Evolutionary conservation across 1,140 invertebrate genomes (phyloP).

Genomic region (Asobara japonica): DNA sequence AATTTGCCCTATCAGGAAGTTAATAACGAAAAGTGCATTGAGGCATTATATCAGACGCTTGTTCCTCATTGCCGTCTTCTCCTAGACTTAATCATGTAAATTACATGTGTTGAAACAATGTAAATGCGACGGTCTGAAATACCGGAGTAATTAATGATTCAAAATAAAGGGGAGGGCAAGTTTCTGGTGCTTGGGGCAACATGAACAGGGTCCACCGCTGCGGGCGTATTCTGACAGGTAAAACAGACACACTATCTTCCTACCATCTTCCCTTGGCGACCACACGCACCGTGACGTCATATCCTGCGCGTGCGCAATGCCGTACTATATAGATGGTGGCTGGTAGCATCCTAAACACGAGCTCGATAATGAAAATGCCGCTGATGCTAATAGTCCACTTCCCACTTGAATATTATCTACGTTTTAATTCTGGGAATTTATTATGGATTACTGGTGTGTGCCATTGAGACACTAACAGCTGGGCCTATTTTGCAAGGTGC

Average conservation of each 20-base stretch:
- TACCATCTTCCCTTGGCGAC: constrained; percentile 18
- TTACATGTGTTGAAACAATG: neutral
- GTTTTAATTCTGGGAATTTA: neutral
- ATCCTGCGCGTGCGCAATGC: constrained; percentile 32
- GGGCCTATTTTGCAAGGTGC: constrained; percentile 19
- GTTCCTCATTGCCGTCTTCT: neutral
- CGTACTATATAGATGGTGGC: neutral
- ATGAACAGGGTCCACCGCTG: neutral
- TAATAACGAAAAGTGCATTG: neutral
- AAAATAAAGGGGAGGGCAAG: neutral
- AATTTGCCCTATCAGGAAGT: no score
- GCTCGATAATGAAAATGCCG: constrained; percentile 35
- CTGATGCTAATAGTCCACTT: constrained; percentile 31
- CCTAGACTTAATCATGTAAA: neutral
- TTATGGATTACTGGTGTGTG: neutral
- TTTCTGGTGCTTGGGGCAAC: neutral
- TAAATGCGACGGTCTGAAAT: neutral
- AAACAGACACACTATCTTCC: constrained; percentile 9
- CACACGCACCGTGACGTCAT: constrained; percentile 37
- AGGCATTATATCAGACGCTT: neutral
- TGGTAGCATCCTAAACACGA: constrained; percentile 29
- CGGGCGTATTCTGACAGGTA: neutral
- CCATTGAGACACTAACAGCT: neutral
- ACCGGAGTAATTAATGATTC: neutral
- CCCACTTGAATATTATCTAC: neutral